Evolutionary conservation across 2,113 vertebrate genomes (phyloP).

Genomic region (Mormyrus iriodes): DNA sequence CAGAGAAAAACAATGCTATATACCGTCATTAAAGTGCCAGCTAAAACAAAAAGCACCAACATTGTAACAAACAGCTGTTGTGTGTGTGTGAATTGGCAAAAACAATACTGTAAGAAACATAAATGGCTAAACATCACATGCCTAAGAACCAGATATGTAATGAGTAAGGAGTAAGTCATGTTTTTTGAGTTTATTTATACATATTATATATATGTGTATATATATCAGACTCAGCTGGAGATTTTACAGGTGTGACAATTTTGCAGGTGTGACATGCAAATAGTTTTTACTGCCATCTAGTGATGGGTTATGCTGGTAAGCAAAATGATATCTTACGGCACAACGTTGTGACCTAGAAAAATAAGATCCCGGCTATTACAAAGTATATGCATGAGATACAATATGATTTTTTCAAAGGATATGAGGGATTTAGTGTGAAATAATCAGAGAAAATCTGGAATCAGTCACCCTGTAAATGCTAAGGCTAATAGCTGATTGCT

Average conservation of each 20-base stretch:
- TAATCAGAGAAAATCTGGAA: background rate
- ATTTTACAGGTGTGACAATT: background rate
- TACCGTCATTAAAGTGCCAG: background rate
- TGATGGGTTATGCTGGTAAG: background rate
- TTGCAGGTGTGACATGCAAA: background rate
- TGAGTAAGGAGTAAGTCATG: background rate
- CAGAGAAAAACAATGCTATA: background rate
- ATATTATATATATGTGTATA: background rate
- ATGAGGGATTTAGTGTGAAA: background rate
- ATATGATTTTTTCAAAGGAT: background rate
- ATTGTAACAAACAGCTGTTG: background rate
- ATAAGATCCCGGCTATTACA: background rate
- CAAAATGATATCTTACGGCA: background rate
- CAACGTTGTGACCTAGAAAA: background rate
- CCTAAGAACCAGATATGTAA: background rate
- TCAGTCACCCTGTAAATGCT: background rate
- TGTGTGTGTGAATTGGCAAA: background rate
- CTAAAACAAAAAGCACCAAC: background rate
- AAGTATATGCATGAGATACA: background rate
- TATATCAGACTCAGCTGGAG: background rate
- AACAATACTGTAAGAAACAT: background rate
- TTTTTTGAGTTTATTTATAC: background rate
- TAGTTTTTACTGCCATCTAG: constrained; percentile 12
- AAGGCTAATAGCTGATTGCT: background rate
- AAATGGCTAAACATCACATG: background rate